These are phyloP conservation scores for Peromyscus aztecus DNA, from an alignment of 2,797 vertebrate genomes.

Conservation along the genomic window DNA sequence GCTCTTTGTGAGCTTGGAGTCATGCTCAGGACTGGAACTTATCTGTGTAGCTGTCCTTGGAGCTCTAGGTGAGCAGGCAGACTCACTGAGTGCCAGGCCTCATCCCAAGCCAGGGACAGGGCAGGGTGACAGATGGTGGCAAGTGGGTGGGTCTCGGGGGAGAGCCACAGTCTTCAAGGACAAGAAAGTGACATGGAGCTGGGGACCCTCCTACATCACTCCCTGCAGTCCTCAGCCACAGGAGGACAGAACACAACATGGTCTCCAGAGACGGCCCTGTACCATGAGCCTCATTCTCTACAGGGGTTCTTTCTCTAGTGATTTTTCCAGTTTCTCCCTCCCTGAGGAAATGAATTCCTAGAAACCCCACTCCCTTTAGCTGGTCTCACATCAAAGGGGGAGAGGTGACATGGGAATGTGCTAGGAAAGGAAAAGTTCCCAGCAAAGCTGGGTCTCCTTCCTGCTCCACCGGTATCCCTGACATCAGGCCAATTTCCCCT, in stretches of 20 bases:
- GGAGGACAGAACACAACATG: background rate
- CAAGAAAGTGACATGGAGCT: background rate
- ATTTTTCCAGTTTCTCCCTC: background rate
- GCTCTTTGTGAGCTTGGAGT: background rate
- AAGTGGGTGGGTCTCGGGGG: background rate
- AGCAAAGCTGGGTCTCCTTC: background rate
- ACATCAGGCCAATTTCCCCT: background rate
- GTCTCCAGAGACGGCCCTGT: background rate
- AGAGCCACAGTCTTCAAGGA: background rate
- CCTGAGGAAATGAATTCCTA: background rate
- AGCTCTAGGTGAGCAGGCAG: background rate
- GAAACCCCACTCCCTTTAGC: background rate
- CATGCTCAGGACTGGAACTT: background rate
- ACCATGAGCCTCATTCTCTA: background rate
- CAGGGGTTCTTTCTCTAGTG: background rate
- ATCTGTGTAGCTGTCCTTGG: background rate
- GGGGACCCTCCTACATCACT: background rate
- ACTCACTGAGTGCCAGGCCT: no score
- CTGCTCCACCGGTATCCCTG: background rate
- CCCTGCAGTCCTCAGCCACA: background rate
- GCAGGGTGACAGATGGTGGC: background rate
- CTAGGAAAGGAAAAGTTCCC: background rate
- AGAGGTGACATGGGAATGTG: background rate
- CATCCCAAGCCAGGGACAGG: background rate
- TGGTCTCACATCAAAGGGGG: background rate